Evolutionary conservation across 1,140 invertebrate species (phyloP), one percentile per base, ranked within the genome.

Genomic region (Bombus balteatus): DNA sequence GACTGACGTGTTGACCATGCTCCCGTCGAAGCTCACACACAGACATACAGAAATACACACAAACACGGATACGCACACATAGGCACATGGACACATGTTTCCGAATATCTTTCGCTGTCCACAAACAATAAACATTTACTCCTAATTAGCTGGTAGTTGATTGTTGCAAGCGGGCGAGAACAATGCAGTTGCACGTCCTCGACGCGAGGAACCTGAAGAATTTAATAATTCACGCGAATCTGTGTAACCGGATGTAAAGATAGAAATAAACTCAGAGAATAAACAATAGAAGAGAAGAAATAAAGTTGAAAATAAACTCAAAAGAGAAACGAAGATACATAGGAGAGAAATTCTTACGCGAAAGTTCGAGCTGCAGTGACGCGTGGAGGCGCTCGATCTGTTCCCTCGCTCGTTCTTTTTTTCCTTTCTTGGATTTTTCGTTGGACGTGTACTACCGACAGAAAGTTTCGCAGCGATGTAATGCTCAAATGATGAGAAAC

Each of bases 161-260:
- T 22, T 4, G 68, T 71, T 37, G 41, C 78, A 12, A 68, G 53
- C 78, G 59, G 34, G 47, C 70, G 53, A 57, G 12, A 62, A 39
- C 9, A 53, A 68, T 68, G n/a, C 47, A 22, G 47, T 53, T 22
- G 47, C 28, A 43, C 81, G 41, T 41, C 59, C 41, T 77, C 62
- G 81, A 57, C 43, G 73, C 28, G 34, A 59, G 53, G 37, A 32
- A 53, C 53, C 39, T 4, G n/a, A 68, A 18, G 47, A 47, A 47
- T 8, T 28, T 34, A 18, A 80, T 65, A 34, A 39, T 57, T 22
- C 62, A n/a, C 47, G 82, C 41, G 65, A 57, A 81, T 81, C 57
- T 85, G 34, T 85, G 78, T 85, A 81, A 85, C 28, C 83, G 83
- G 83, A 85, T 85, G 84, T 85, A 85, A 85, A 81, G 68, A 81